Evolutionary conservation across 2,113 vertebrate genomes (phyloP).

Genomic region (Xiphias gladius): DNA sequence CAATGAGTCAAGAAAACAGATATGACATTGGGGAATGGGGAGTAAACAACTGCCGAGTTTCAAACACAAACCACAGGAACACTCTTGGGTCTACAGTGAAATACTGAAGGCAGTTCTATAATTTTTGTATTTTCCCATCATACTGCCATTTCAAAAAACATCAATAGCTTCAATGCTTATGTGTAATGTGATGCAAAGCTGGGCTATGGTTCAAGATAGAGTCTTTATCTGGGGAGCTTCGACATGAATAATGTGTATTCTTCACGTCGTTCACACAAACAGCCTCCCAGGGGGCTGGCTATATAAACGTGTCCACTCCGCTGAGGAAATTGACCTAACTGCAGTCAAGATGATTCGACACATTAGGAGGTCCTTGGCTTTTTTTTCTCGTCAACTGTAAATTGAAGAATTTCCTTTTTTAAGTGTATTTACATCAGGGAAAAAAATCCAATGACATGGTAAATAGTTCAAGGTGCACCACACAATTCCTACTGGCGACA

Average conservation of each 20-base stretch:
- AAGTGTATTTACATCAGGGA: slow-evolving; percentile 50
- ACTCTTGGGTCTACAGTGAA: slow-evolving; percentile 53
- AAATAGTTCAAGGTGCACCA: slow-evolving; percentile 58
- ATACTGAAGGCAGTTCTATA: slow-evolving; percentile 55
- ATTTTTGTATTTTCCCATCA: slow-evolving; percentile 61
- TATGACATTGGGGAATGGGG: slow-evolving; percentile 50
- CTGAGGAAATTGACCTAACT: slow-evolving; percentile 69
- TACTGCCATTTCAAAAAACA: slow-evolving; percentile 68
- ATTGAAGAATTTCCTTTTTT: slow-evolving; percentile 57
- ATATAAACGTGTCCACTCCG: slow-evolving; percentile 63
- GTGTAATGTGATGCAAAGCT: slow-evolving; percentile 64
- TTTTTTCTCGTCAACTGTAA: slow-evolving; percentile 25
- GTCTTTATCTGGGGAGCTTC: slow-evolving; percentile 64
- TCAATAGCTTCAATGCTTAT: slow-evolving; percentile 62
- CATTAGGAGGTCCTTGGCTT: slow-evolving; percentile 53
- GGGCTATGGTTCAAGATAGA: slow-evolving; percentile 51
- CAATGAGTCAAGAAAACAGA: slow-evolving; percentile 59
- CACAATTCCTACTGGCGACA: slow-evolving; percentile 33
- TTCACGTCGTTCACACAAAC: slow-evolving; percentile 63
- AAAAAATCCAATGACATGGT: slow-evolving; percentile 47
- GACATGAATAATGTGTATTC: slow-evolving; percentile 76
- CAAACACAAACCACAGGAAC: slow-evolving; percentile 64
- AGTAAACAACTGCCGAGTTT: slow-evolving; percentile 71
- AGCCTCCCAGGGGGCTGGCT: slow-evolving; percentile 57
- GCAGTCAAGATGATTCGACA: slow-evolving; percentile 62